Base-by-base conservation (phyloP, 1,140 invertebrate genomes). In the Papilio glaucus region DNA sequence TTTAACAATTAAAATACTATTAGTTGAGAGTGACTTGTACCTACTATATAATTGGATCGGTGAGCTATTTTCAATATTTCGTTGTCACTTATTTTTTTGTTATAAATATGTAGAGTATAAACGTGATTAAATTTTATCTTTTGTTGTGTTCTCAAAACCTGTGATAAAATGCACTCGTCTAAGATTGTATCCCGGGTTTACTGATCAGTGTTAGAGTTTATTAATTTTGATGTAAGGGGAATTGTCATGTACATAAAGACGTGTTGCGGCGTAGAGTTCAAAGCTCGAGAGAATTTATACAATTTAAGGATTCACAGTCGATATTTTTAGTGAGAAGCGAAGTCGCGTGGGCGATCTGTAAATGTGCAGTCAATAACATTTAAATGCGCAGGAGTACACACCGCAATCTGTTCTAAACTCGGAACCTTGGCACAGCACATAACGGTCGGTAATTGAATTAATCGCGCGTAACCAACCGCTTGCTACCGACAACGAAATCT, bases 381-480 rank as follows among this genome's bases (percentile, higher is more conserved):
- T 37, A 21, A 38, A 18, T 39, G 37, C 37, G 12, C 33, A 39
- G 15, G 3, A 38, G 62, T 65, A 18, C 10, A 4, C 15, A 10
- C 15, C 18, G 0, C 29, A 37, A 15, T 65, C 10, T 65, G 37
- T 65, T 65, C 62, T 65, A 38, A 65, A 65, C 37, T 38, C 33
- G 37, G 33, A 65, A 65, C 37, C 62, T 65, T 65, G 62, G 33
- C 29, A 65, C 62, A 18, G 37, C 33, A 65, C n/a, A 53, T 65
- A 65, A 65, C 62, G 62, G 62, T 65, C 37, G n/a, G 10, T 41
- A 41, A 65, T 65, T 65, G 29, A 65, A 65, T 65, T 65, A 39
- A 65, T 39, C 62, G 62, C 15, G 62, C 62, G 37, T 65, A 65
- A 38, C 60, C 29, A n/a, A 61, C 37, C 15, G 33, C 12, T 39